These are phyloP conservation scores for Drosophila tsacasi DNA, from an alignment of 1,140 invertebrate genomes.

Conservation along the genomic window DNA sequence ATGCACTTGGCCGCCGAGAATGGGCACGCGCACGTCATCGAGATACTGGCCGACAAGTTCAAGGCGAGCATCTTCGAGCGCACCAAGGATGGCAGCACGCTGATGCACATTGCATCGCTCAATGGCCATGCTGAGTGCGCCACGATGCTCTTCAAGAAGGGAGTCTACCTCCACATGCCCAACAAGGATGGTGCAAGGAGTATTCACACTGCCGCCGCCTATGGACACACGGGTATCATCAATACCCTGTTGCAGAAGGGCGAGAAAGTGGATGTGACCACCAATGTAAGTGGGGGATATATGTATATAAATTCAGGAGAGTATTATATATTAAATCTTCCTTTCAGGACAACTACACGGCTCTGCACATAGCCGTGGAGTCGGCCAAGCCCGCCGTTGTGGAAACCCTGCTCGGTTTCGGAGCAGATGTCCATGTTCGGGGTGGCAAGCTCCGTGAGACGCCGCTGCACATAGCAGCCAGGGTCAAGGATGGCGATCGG, in stretches of 20 bases:
- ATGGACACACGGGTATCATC: conserved; percentile 98
- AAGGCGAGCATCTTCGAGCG: conserved; percentile 97
- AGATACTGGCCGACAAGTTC: conserved; percentile 98
- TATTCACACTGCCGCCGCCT: conserved; percentile 96
- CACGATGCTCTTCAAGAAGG: conserved; percentile 99
- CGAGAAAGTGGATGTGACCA: conserved; percentile 97
- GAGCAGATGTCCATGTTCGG: conserved; percentile 97
- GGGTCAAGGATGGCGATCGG: conserved; percentile 96
- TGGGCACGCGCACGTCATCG: conserved; percentile 97
- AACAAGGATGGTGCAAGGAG: conserved; percentile 98
- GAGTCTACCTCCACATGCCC: conserved; percentile 99
- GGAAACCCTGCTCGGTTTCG: conserved; percentile 97
- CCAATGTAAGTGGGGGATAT: conserved; percentile 90
- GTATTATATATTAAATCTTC: background rate
- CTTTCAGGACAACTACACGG: conserved; percentile 97
- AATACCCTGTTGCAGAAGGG: conserved; percentile 97
- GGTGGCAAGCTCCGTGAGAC: conserved; percentile 95
- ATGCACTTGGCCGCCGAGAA: conserved; percentile 99
- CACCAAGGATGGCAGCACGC: conserved; percentile 98
- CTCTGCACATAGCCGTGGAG: conserved; percentile 99
- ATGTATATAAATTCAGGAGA: background rate
- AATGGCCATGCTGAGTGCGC: conserved; percentile 99
- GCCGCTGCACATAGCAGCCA: conserved; percentile 97
- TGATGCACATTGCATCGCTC: conserved; percentile 98
- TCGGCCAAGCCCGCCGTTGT: conserved; percentile 97